These are phyloP conservation scores for Aphyosemion australe DNA, from an alignment of 2,113 vertebrate genomes.

Conservation along the genomic window DNA sequence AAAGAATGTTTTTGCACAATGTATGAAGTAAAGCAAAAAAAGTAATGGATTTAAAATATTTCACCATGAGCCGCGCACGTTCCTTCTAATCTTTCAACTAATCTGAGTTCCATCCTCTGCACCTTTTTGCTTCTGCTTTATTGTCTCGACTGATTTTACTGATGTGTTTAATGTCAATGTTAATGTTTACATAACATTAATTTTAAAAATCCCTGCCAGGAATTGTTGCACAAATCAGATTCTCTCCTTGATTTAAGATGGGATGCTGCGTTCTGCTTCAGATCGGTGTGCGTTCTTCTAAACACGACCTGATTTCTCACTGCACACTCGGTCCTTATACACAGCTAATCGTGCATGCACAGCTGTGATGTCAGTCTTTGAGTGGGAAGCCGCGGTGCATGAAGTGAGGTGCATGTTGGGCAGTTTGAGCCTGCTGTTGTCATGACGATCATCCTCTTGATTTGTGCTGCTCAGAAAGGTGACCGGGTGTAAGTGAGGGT, in stretches of 20 bases:
- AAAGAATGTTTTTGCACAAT: too few relatives aligned
- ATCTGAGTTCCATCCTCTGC: too few relatives aligned
- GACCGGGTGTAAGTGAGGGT: slow-evolving; percentile 27
- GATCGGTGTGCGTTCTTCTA: slow-evolving; percentile 6
- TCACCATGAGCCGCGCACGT: too few relatives aligned
- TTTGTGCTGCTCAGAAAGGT: slow-evolving; percentile 36
- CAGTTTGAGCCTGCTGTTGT: slow-evolving; percentile 62
- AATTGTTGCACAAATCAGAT: not conserved
- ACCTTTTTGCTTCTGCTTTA: not conserved
- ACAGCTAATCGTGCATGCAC: slow-evolving; percentile 65
- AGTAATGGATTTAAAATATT: too few relatives aligned
- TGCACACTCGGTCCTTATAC: slow-evolving; percentile 44
- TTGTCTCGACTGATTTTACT: not conserved
- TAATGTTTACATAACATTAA: not conserved
- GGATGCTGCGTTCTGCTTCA: slow-evolving; percentile 10
- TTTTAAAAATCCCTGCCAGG: not conserved
- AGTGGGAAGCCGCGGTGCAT: slow-evolving; percentile 73
- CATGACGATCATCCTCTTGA: slow-evolving; percentile 69
- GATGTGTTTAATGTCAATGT: not conserved
- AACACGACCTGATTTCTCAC: slow-evolving; percentile 45
- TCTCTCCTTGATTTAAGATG: not conserved
- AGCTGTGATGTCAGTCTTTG: slow-evolving; percentile 74
- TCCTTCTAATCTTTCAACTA: too few relatives aligned
- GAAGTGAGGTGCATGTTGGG: slow-evolving; percentile 73
- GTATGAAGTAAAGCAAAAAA: too few relatives aligned